phyloP scores from a whole-genome alignment of 2,797 vertebrate genomes.

The Mormyrus proboscirostris region DNA sequence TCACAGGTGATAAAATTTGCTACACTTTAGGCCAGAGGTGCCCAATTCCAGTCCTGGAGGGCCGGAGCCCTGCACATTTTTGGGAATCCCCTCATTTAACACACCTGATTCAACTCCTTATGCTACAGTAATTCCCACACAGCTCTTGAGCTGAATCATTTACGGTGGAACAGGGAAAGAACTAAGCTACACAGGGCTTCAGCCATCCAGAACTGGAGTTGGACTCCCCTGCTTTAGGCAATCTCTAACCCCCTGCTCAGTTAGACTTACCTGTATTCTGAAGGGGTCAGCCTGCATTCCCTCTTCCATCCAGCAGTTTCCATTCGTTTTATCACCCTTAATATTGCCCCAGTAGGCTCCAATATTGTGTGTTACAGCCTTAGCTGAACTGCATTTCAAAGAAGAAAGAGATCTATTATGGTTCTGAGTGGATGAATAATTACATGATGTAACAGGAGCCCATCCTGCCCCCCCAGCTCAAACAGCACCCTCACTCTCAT shows the following conservation, averaged over 20 bases:
- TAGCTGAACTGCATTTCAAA: conserved; percentile 17
- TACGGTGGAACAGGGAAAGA: no score
- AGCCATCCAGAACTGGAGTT: no score
- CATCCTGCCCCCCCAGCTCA: not conserved
- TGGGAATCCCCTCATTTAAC: no score
- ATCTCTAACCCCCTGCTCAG: not conserved
- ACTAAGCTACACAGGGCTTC: no score
- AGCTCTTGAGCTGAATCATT: no score
- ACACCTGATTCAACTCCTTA: no score
- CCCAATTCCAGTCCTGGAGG: no score
- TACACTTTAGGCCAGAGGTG: not conserved
- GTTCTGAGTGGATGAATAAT: conserved; percentile 1
- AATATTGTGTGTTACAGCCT: not conserved
- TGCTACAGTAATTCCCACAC: no score
- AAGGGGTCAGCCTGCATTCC: not conserved
- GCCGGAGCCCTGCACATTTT: no score
- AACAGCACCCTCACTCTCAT: not conserved
- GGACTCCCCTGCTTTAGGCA: not conserved
- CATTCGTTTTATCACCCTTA: not conserved
- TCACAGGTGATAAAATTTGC: not conserved
- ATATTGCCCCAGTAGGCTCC: not conserved
- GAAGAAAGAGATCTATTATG: conserved; percentile 30
- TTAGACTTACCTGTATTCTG: not conserved
- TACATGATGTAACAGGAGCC: not conserved
- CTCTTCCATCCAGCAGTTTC: not conserved